Base-by-base conservation (phyloP, 2,797 vertebrate species). In the Anabas testudineus region DNA sequence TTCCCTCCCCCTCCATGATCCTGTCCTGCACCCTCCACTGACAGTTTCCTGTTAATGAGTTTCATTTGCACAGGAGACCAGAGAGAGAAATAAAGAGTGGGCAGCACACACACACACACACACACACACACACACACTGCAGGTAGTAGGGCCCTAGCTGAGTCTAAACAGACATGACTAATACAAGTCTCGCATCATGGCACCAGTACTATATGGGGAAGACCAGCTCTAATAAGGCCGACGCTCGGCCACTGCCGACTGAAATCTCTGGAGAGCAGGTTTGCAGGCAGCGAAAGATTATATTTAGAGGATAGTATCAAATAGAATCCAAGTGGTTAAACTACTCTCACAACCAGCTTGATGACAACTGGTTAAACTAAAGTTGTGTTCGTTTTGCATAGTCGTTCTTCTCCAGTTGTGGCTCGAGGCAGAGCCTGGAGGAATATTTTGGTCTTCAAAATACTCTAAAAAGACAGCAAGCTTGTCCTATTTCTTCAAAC, bases 21-120 rank as follows among this genome's bases (percentile, higher is more conserved):
- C 46, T 60, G 48, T 69, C 48, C 61, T 70, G 78, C 57, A 7
- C 68, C 69, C 67, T 76, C 64, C 64, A 57, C 75, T 72, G 84
- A 79, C 88, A 89, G 81, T 67, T 86, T 87, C 69, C 83, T 72
- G 81, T 79, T 87, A 87, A 88, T 85, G 84, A 88, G 74, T 87
- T 88, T 80, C 69, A 82, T 72, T 84, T 74, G 73, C 73, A 77
- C 71, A 67, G 65, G 71, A 76, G 66, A 85, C 81, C 74, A 70
- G 58, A 66, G 75, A 70, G 56, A 51, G 62, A 55, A 82, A 87
- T 78, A 81, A 75, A 84, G 66, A 71, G 76, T 60, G 45, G 62
- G 48, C 54, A 60, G 41, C n/a, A 47, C 62, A 61, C 46, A 41
- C 39, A 34, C 39, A n/a, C 36, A 32, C 59, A 63, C 61, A 56